Conservation (phyloP, 2,113 vertebrate species). For the Gila orcuttii region DNA sequence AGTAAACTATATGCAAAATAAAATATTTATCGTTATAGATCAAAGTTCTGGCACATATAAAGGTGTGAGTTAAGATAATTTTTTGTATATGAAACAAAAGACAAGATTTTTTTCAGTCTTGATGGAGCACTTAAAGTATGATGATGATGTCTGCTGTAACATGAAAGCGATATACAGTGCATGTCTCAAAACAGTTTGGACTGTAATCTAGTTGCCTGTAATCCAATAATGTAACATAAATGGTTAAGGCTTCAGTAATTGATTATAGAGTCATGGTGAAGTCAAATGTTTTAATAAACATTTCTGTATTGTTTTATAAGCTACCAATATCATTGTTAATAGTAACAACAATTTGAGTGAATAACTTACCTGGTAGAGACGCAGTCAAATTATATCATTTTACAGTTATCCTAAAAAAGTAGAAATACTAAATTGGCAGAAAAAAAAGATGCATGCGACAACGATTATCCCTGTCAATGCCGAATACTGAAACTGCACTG, state of each 20-base stretch:
- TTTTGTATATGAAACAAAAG: background rate
- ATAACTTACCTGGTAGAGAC: background rate
- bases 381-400: background rate
- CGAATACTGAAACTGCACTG: background rate
- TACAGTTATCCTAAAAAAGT: background rate
- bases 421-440: background rate
- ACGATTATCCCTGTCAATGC: background rate
- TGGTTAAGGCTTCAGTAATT: background rate
- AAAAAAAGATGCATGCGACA: background rate
- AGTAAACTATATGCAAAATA: background rate
- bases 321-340: background rate
- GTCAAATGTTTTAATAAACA: background rate
- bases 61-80: background rate
- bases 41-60: background rate
- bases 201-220: background rate
- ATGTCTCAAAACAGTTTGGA: background rate
- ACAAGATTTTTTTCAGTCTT: background rate
- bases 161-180: background rate
- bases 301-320: background rate
- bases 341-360: background rate
- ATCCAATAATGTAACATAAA: background rate
- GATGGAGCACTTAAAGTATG: background rate
- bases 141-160: background rate
- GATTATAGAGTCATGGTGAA: background rate
- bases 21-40: background rate